A percentile compares a stretch with the other conserved stretches of the same genome.
Conservation (phyloP, 1,140 invertebrate genomes). For the Asbolus verrucosus region DNA sequence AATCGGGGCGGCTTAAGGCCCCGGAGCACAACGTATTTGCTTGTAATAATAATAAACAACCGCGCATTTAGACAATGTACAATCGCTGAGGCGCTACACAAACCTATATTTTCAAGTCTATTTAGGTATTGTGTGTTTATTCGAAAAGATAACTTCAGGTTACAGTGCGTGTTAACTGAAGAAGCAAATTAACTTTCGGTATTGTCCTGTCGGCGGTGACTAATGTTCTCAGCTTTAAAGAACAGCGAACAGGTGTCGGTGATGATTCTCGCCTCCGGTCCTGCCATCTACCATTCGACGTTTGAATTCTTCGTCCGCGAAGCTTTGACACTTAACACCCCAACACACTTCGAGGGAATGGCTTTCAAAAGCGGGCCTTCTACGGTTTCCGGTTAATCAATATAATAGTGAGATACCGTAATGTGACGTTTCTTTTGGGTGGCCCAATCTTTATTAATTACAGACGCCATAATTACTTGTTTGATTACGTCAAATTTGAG, state of each 20-base stretch:
- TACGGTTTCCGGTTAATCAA: slow-evolving; percentile 8
- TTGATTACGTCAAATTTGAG: slow-evolving; percentile 23
- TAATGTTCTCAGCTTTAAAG: slow-evolving; percentile 39
- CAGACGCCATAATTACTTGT: slow-evolving; percentile 5
- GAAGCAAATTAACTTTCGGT: slow-evolving; percentile 59
- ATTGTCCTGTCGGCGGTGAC: slow-evolving; percentile 54
- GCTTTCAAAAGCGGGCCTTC: neutral
- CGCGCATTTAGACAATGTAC: slow-evolving; percentile 44
- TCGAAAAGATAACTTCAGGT: slow-evolving; percentile 47
- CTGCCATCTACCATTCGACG: slow-evolving; percentile 16
- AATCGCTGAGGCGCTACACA: slow-evolving; percentile 41
- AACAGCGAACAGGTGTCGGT: slow-evolving; percentile 43
- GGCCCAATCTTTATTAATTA: slow-evolving; percentile 33
- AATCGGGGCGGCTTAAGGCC: slow-evolving; percentile 20
- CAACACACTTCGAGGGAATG: neutral
- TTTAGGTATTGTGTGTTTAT: slow-evolving; percentile 53
- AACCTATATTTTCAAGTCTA: slow-evolving; percentile 52
- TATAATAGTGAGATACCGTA: slow-evolving; percentile 26
- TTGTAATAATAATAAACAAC: slow-evolving; percentile 37
- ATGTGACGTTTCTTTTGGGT: slow-evolving; percentile 4
- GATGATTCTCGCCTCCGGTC: slow-evolving; percentile 43
- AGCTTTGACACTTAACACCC: slow-evolving; percentile 24
- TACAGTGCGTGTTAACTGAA: slow-evolving; percentile 55
- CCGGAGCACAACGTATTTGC: slow-evolving; percentile 34
- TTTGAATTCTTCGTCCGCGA: neutral